Conservation (phyloP, 2,113 vertebrate species). For the Alectura lathami region DNA sequence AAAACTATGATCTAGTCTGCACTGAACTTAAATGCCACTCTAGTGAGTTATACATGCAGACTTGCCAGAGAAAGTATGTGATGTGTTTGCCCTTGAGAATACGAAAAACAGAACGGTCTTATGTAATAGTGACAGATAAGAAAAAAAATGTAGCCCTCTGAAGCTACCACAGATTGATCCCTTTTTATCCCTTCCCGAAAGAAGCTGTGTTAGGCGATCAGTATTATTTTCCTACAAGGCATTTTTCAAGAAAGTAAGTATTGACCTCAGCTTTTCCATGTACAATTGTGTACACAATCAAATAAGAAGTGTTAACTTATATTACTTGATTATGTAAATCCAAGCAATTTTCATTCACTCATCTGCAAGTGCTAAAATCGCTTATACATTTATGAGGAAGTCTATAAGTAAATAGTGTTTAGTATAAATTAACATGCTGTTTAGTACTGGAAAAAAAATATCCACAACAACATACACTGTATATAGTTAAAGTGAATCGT, state of each 20-base stretch:
- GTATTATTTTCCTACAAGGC: not conserved
- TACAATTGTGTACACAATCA: not conserved
- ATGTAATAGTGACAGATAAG: constrained; percentile 2
- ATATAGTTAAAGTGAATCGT: not conserved
- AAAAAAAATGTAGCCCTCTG: not conserved
- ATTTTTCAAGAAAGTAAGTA: not conserved
- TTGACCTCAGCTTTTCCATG: not conserved
- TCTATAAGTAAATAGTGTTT: not conserved
- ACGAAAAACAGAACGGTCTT: constrained; percentile 40
- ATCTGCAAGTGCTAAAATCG: not conserved
- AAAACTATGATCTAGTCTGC: constrained; percentile 27
- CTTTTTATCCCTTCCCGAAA: not conserved
- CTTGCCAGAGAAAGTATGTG: constrained; percentile 17
- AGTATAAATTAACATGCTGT: constrained; percentile 7
- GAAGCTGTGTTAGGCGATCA: not conserved
- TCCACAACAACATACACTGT: not conserved
- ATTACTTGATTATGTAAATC: not conserved
- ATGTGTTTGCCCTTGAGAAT: constrained; percentile 7
- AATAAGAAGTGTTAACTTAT: not conserved
- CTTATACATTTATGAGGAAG: not conserved
- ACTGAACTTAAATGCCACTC: constrained; percentile 23
- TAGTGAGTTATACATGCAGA: constrained; percentile 32
- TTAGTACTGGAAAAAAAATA: not conserved
- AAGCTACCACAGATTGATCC: not conserved
- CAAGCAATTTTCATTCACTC: not conserved